Evolutionary conservation across 2,888 invertebrate genomes (phyloP).

Genomic region (Oscheius sp.): DNA sequence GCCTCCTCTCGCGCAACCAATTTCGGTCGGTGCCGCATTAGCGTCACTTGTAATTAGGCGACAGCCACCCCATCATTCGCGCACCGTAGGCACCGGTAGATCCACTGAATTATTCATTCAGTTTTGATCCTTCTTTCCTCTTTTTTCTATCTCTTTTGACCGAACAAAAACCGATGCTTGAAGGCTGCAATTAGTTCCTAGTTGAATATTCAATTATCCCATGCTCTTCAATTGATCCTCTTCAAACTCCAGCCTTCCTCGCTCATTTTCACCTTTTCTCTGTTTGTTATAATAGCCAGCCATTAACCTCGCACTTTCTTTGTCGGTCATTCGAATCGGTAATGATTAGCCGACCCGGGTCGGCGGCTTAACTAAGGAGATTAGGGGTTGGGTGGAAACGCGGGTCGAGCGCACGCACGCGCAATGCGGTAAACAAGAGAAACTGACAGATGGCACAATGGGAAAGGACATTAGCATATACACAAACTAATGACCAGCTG

Average conservation of each 20-base stretch:
- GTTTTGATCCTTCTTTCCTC: neutral
- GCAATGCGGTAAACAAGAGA: conserved; percentile 23
- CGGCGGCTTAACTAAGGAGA: conserved; percentile 22
- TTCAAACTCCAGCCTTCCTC: neutral
- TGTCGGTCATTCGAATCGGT: no score
- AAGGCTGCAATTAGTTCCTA: conserved; percentile 2
- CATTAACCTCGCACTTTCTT: neutral
- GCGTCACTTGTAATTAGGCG: conserved; percentile 25
- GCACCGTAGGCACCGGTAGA: neutral
- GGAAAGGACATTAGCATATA: conserved; percentile 14
- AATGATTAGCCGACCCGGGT: conserved; percentile 24
- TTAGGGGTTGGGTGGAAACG: conserved; percentile 11
- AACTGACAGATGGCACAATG: conserved; percentile 26
- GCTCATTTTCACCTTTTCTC: neutral
- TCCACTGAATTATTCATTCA: neutral
- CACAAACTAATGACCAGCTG: conserved; percentile 23
- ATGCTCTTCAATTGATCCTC: neutral
- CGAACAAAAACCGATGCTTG: no score
- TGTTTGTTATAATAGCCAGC: neutral
- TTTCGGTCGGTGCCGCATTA: conserved; percentile 14
- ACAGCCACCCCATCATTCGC: conserved; percentile 24
- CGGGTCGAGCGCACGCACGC: neutral
- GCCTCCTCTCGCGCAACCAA: neutral
- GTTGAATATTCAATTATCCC: conserved; percentile 2
- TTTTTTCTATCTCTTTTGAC: neutral